Conservation (phyloP, 2,888 invertebrate species). For the Macrophya alboannulata region DNA sequence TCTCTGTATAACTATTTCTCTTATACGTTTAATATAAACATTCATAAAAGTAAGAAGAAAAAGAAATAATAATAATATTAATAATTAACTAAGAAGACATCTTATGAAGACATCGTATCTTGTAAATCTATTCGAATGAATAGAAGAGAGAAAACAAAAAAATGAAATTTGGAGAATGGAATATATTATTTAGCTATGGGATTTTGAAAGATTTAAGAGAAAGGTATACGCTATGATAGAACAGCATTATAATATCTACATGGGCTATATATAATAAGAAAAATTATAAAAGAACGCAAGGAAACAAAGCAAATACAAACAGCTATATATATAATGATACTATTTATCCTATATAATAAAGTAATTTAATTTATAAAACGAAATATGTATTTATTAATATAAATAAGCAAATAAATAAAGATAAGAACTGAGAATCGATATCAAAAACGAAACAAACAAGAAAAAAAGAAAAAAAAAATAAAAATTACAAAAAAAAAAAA, state of each 20-base stretch:
- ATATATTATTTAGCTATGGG: too few relatives aligned
- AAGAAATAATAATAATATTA: neutral
- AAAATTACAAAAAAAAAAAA: neutral
- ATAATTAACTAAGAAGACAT: neutral
- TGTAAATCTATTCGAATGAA: neutral
- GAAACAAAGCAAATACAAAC: neutral
- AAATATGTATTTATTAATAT: slow-evolving; percentile 80
- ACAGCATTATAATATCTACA: neutral
- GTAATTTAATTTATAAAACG: slow-evolving; percentile 80
- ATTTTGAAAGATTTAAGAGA: neutral
- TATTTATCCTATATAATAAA: slow-evolving; percentile 78
- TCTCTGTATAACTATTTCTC: neutral
- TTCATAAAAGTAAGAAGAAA: slow-evolving; percentile 21
- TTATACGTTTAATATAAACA: neutral
- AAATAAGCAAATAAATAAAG: slow-evolving; percentile 76
- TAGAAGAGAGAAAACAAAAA: slow-evolving; percentile 2
- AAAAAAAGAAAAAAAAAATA: neutral
- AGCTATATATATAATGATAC: slow-evolving; percentile 2
- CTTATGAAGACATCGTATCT: neutral
- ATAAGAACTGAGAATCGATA: slow-evolving; percentile 57
- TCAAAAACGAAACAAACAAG: slow-evolving; percentile 16
- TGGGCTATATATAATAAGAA: slow-evolving; percentile 68
- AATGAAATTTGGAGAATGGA: neutral
- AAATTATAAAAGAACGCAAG: slow-evolving; percentile 52
- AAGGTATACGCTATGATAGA: neutral